phyloP scores from a whole-genome alignment of 2,888 invertebrate species.

The Gasteruption jaculator region DNA sequence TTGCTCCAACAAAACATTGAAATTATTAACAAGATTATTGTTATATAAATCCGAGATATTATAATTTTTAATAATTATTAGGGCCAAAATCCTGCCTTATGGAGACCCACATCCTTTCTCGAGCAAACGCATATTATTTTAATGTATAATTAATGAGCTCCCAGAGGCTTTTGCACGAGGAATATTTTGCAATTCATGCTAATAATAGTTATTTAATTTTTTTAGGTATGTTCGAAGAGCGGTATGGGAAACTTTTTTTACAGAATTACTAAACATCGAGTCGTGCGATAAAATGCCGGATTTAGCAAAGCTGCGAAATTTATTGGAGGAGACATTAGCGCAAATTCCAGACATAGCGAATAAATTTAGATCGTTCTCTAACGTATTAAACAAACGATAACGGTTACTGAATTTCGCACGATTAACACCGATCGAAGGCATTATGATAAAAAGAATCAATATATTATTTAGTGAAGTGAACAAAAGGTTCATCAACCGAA shows the following conservation, averaged over 20 bases:
- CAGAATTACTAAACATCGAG: constrained; percentile 74
- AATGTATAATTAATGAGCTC: no score
- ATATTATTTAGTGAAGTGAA: constrained; percentile 24
- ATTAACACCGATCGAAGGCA: no score
- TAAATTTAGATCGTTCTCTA: constrained; percentile 43
- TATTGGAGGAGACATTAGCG: constrained; percentile 44
- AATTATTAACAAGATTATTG: no score
- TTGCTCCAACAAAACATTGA: no score
- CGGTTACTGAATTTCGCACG: constrained; percentile 37
- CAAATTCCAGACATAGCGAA: constrained; percentile 36
- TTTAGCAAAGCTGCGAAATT: constrained; percentile 56
- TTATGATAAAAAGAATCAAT: no score
- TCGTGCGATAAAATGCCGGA: constrained; percentile 74
- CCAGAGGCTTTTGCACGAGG: no score
- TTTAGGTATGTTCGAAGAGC: constrained; percentile 66
- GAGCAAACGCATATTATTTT: no score
- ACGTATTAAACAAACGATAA: constrained; percentile 50
- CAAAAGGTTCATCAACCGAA: constrained; percentile 35
- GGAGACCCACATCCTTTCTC: no score
- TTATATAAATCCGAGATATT: no score
- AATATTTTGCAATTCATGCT: constrained; percentile 9
- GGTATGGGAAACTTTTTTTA: constrained; percentile 79
- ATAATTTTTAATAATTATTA: no score
- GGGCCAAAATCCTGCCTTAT: no score
- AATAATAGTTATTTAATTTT: constrained; percentile 18